Base-by-base conservation (phyloP, 2,113 vertebrate species). In the Uria lomvia region DNA sequence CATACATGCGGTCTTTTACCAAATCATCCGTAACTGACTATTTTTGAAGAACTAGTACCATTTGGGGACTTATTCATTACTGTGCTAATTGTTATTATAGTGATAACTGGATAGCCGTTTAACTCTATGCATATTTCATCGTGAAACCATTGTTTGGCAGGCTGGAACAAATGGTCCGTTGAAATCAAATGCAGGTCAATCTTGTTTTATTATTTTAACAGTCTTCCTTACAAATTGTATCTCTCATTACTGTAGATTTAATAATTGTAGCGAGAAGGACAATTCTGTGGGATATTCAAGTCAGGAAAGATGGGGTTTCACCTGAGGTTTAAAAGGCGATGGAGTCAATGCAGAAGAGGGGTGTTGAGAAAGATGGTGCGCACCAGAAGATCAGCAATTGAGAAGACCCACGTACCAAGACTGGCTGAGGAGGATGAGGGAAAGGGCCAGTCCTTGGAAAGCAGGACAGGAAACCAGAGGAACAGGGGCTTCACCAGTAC, bases 41-140 rank as follows among this genome's bases (percentile, higher is more conserved):
- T 77, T 96, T 94, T 88, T 88, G 27, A 90, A 88, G 91, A 90
- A n/a, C n/a, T 76, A 91, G 62, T 70, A 86, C 63, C 77, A 93
- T 97, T 93, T 77, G 74, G 89, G 91, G 91, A 90, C 77, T 85
- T 96, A 79, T 83, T 95, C 83, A 92, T 95, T 91, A 94, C 85
- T 79, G 62, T 79, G 78, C 50, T 96, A 96, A 97, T 96, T 96
- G 93, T 86, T 96, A 75, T 42, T 79, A 32, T 75, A 43, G 63
- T 38, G 71, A 45, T 90, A 88, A 88, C 84, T 40, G 81, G 75
- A 42, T 75, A 91, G 70, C 42, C 74, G 29, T 80, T 89, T 73
- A 85, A 73, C 38, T 66, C 81, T 42, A 8, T 58, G 65, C 40
- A 5, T 92, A n/a, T 95, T 76, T 92, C 91, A 90, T 90, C 63